Percentiles rank a stretch among this genome's conserved stretches.
These are phyloP conservation scores for Petaurus breviceps DNA, from an alignment of 2,113 vertebrate genomes.

Conservation along the genomic window DNA sequence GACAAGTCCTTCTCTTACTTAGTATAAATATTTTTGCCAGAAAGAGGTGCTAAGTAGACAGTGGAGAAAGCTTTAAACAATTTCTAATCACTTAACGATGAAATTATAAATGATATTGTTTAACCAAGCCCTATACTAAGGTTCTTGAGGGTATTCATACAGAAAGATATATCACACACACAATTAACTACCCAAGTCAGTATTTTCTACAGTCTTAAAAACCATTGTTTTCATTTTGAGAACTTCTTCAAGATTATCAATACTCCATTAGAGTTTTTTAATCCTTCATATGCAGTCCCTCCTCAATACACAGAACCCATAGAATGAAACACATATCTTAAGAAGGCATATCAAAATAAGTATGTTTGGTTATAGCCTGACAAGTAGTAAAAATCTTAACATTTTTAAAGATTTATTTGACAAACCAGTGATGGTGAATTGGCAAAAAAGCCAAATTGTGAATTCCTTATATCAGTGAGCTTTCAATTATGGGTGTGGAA, in stretches of 20 bases:
- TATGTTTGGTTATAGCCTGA: background rate
- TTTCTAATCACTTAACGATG: background rate
- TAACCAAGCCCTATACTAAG: background rate
- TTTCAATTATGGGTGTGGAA: background rate
- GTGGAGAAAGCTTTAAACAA: background rate
- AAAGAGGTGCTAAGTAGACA: background rate
- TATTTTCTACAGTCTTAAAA: background rate
- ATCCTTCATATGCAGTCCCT: background rate
- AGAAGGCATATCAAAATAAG: background rate
- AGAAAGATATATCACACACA: background rate
- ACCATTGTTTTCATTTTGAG: constrained; percentile 8
- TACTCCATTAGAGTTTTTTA: constrained; percentile 6
- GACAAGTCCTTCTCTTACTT: constrained; percentile 2
- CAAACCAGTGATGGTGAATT: background rate
- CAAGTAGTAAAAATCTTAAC: background rate
- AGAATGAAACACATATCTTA: background rate
- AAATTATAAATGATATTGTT: background rate
- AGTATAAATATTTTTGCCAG: background rate
- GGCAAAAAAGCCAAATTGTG: background rate
- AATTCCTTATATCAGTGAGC: background rate
- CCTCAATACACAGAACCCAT: background rate
- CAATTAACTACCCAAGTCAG: background rate
- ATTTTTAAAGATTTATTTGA: background rate
- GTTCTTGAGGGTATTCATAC: background rate
- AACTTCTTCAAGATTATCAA: constrained; percentile 12